Base-by-base conservation (phyloP, 2,888 invertebrate genomes). In the Nudaria mundana region DNA sequence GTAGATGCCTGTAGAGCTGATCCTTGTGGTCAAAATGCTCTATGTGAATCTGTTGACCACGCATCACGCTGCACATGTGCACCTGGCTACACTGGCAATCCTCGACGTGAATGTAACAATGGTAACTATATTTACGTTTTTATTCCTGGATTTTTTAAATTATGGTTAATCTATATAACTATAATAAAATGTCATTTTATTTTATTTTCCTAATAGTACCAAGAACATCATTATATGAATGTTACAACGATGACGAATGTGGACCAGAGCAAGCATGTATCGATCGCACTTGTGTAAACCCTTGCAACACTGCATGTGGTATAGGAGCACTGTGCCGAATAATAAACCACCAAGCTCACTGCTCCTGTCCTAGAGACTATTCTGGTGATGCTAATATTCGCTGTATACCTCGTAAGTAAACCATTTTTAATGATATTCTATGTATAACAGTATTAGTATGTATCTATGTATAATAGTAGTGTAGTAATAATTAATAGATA, bases 251-350 rank as follows among this genome's bases (percentile, higher is more conserved):
- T 66, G 92, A 92, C 29, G 96, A 97, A 48, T 97, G 97, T 68
- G 86, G 92, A 3, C 78, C 83, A 10, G 94, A 96, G 61, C 91
- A 92, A 57, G 91, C 92, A 7, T 97, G 97, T 66, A 87, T 92
- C 35, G 94, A 95, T 61, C 93, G 94, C 51, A 81, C 88, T 15
- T 97, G 97, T 64, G 86, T 93, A 0, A 95, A 95, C 77, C 97
- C 97, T 3, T 97, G 97, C 63, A 69, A 85, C 8, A 91, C 93
- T 53, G 91, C 94, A 10, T 97, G 97, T 72, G 95, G 94, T 25
- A 76, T 88, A 29, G 94, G 94, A 33, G 94, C 97, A n/a, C 91
- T 95, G 64, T 97, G 97, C 66, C 93, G 95, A 48, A 94, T 93
- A 3, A 91, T 94, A 60, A 89, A 93, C 48, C 95, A 96, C 63